Base-by-base conservation (phyloP, 2,888 invertebrate species). In the Caenorhabditis sp. region DNA sequence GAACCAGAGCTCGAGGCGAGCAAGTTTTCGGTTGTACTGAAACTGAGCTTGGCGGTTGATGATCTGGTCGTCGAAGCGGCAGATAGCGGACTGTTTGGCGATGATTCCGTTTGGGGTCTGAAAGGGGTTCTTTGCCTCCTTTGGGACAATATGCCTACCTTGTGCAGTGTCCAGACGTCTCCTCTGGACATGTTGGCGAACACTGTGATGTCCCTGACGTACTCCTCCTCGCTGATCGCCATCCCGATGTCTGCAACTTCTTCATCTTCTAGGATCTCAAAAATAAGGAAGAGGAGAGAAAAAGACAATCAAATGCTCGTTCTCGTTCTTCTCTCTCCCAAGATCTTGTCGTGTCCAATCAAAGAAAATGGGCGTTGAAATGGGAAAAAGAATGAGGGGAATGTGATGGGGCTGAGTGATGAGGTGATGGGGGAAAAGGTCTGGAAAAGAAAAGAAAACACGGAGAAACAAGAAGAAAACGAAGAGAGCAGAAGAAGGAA, bases 31-130 rank as follows among this genome's bases (percentile, higher is more conserved):
- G 47, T 81, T 76, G 61, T 70, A 81, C 9, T 70, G 64, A 51
- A 81, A 81, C n/a, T 81, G 81, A 1, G 76, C 51, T 24, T 81
- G 81, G 9, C 81, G 53, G 47, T 81, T 81, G 50, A 81, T 71
- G 1, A 81, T 24, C 15, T 61, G 60, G 35, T 74, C 74, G 13
- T 76, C 74, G 61, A 55, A 81, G n/a, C 76, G 76, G 26, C 81
- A 81, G 8, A 81, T 81, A 2, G 76, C 64, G 0, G 81, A 81
- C 37, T 81, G 81, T 35, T 81, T 81, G 3, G 81, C 81, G 2
- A 67, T 76, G n/a, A 81, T 77, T 53, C 81, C 81, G 53, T 56
- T 26, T 4, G 64, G 58, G 0, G 69, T 62, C 80, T 80, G 70
- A 26, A 80, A 74, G n/a, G 6, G 2, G 6, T 5, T 40, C 40